Conservation (phyloP, 2,113 vertebrate species). For the Ammodytes dubius region DNA sequence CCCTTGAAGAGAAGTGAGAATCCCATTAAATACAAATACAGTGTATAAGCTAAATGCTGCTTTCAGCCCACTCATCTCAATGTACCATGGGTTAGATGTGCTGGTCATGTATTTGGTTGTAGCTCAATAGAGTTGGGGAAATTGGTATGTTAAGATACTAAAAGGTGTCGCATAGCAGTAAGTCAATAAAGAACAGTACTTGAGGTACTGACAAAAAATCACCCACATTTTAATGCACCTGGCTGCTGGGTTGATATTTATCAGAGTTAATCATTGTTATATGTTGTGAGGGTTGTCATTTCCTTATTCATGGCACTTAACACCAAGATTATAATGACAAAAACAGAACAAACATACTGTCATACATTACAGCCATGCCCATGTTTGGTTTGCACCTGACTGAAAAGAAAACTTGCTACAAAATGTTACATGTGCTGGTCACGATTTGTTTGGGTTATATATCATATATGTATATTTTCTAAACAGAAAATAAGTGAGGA, state of each 20-base stretch:
- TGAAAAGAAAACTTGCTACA: neutral
- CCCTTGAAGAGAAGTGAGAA: neutral
- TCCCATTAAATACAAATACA: neutral
- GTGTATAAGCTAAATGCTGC: neutral
- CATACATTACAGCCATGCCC: neutral
- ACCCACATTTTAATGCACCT: neutral
- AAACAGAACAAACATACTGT: neutral
- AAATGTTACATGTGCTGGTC: neutral
- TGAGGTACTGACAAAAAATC: neutral
- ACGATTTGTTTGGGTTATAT: too few relatives aligned
- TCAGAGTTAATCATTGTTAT: neutral
- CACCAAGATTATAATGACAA: neutral
- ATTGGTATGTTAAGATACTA: neutral
- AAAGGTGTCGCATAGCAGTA: neutral
- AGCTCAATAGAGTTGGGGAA: neutral
- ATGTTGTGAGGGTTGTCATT: neutral
- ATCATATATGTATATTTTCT: neutral
- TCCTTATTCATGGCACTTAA: neutral
- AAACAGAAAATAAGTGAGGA: neutral
- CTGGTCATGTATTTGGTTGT: neutral
- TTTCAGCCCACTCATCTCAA: neutral
- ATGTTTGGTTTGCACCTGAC: neutral
- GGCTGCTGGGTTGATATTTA: neutral
- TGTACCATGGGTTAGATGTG: neutral
- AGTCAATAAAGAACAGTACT: neutral